Conservation (phyloP, 2,113 vertebrate species). For the Mellivora capensis region DNA sequence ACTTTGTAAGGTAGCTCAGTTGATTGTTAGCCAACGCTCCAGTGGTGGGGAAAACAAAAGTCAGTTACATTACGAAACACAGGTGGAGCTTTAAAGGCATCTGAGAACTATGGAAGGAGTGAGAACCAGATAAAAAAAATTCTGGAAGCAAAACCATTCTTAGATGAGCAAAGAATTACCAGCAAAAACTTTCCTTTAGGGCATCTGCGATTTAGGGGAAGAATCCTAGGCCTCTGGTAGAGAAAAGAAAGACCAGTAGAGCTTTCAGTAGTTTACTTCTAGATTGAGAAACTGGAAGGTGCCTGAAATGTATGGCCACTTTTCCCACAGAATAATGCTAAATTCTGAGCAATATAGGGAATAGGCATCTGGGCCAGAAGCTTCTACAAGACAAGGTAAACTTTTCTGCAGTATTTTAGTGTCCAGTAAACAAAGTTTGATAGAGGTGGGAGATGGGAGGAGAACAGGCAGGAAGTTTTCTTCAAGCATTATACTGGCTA, state of each 20-base stretch:
- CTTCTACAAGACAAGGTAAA: not conserved
- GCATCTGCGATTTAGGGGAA: not conserved
- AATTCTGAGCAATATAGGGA: not conserved
- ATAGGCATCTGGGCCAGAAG: not conserved
- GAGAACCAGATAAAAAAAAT: not conserved
- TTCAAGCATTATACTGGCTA: not conserved
- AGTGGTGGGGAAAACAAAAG: not conserved
- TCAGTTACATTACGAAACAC: not conserved
- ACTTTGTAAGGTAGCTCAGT: not conserved
- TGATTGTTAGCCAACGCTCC: not conserved
- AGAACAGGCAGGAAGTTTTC: not conserved
- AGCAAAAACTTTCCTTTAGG: not conserved
- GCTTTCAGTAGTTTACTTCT: not conserved
- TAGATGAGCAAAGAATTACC: not conserved
- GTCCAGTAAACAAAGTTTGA: not conserved
- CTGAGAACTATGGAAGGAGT: not conserved
- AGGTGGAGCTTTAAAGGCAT: not conserved
- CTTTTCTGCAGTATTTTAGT: not conserved
- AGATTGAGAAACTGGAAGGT: not conserved
- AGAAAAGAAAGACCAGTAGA: not conserved
- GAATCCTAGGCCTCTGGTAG: not conserved
- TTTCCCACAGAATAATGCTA: not conserved
- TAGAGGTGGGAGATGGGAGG: not conserved
- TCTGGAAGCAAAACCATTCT: not conserved
- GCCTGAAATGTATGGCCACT: not conserved